These are phyloP conservation scores for Danio jaintianensis DNA, from an alignment of 2,797 vertebrate genomes.

Conservation along the genomic window DNA sequence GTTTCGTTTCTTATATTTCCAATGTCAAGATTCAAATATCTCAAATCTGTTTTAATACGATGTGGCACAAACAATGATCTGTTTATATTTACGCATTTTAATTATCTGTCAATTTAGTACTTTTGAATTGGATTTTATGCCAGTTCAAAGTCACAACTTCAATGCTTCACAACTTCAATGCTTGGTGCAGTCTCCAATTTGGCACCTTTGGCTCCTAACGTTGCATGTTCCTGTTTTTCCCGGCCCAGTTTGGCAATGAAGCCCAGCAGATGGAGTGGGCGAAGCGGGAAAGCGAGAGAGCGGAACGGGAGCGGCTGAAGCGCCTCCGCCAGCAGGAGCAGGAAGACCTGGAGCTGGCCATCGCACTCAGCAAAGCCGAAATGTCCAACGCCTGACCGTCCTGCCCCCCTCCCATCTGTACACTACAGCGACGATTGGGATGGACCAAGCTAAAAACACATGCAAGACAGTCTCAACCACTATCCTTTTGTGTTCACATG, in stretches of 20 bases:
- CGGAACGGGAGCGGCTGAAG: slow-evolving; percentile 94
- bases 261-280: slow-evolving; percentile 98
- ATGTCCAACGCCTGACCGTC: slow-evolving; percentile 88
- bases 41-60: neutral
- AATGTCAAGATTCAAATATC: neutral
- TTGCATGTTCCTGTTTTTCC: slow-evolving; percentile 40
- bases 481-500: slow-evolving; percentile 46
- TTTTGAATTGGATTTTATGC: neutral
- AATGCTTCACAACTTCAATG: slow-evolving; percentile 13
- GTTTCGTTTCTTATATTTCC: neutral
- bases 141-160: slow-evolving; percentile 7
- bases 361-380: slow-evolving; percentile 98
- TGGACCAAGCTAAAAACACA: slow-evolving; percentile 11
- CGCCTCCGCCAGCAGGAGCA: slow-evolving; percentile 93
- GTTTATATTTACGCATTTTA: neutral
- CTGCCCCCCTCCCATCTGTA: slow-evolving; percentile 33
- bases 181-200: slow-evolving; percentile 15
- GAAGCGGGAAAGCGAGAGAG: slow-evolving; percentile 94
- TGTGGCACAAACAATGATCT: neutral
- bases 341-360: slow-evolving; percentile 96
- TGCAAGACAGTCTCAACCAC: slow-evolving; percentile 30
- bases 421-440: slow-evolving; percentile 18
- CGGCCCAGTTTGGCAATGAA: slow-evolving; percentile 92
- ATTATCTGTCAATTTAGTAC: neutral
- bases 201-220: slow-evolving; percentile 16